A percentile compares a stretch with the other conserved stretches of the same genome.
These are phyloP conservation scores for Himalopsyche phryganea DNA, from an alignment of 1,140 invertebrate genomes.

Conservation along the genomic window DNA sequence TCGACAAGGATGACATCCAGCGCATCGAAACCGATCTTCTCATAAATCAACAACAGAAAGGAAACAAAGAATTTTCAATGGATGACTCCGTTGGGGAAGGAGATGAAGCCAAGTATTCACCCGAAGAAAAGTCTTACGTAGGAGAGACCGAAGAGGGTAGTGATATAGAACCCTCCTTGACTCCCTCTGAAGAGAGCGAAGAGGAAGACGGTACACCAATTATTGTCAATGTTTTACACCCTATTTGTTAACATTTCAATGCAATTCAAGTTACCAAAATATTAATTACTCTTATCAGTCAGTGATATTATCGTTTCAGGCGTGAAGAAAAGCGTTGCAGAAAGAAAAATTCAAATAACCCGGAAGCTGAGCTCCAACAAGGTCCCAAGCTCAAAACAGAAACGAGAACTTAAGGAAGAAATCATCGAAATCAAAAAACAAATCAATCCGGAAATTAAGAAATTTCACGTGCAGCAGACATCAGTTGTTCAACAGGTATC, in stretches of 20 bases:
- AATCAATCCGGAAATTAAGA: conserved; percentile 54
- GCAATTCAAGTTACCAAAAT: too few species aligned
- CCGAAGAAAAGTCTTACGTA: conserved; percentile 64
- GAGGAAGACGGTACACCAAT: conserved; percentile 51
- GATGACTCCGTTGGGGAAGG: conserved; percentile 48
- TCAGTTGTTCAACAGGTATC: conserved; percentile 16
- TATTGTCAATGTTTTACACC: too few species aligned
- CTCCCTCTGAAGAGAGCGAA: conserved; percentile 60
- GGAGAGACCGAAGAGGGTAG: conserved; percentile 52
- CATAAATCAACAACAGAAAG: background rate
- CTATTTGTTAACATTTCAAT: too few species aligned
- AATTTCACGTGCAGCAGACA: conserved; percentile 42
- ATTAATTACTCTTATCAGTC: too few species aligned
- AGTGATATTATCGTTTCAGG: conserved; percentile 36
- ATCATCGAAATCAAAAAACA: conserved; percentile 67
- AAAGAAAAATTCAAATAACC: conserved; percentile 66
- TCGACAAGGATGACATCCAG: conserved; percentile 42
- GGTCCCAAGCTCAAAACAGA: conserved; percentile 63
- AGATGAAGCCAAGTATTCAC: conserved; percentile 68
- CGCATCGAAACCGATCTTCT: conserved; percentile 40
- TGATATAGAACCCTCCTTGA: conserved; percentile 49
- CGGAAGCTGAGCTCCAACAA: conserved; percentile 64
- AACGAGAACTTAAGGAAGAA: conserved; percentile 64
- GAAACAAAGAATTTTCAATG: conserved; percentile 23
- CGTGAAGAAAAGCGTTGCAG: conserved; percentile 63